Evolutionary conservation across 2,888 invertebrate genomes (phyloP).

Genomic region (Macrophya alboannulata): DNA sequence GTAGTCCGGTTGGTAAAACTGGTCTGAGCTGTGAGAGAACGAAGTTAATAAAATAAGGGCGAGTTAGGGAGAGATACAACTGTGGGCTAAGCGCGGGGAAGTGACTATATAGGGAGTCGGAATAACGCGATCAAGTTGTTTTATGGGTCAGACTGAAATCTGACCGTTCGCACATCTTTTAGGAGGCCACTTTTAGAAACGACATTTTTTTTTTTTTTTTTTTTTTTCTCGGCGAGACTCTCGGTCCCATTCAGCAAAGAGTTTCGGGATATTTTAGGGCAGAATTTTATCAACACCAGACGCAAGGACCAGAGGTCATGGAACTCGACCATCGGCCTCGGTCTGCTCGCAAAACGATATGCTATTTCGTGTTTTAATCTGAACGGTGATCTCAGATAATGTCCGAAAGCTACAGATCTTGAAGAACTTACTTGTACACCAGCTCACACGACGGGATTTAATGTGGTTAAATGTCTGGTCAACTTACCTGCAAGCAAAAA

Average conservation of each 20-base stretch:
- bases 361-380: neutral
- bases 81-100: neutral
- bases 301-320: neutral
- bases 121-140: constrained; percentile 38
- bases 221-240: neutral
- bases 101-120: neutral
- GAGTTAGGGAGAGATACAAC: neutral
- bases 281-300: neutral
- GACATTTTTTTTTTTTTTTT: constrained; percentile 1
- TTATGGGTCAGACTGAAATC: constrained; percentile 36
- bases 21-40: constrained; percentile 2
- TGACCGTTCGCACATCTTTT: constrained; percentile 29
- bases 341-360: neutral
- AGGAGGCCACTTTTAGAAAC: neutral
- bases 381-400: neutral
- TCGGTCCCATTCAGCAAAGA: neutral
- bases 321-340: neutral
- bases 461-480: constrained; percentile 20
- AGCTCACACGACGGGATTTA: neutral
- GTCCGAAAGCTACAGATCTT: neutral
- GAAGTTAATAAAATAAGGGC: constrained; percentile 27
- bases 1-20: constrained; percentile 24
- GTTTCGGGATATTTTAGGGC: constrained; percentile 17
- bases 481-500: constrained; percentile 46
- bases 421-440: constrained; percentile 7